Evolutionary conservation across 2,113 vertebrate species (phyloP).

Genomic region (Varanus komodoensis): DNA sequence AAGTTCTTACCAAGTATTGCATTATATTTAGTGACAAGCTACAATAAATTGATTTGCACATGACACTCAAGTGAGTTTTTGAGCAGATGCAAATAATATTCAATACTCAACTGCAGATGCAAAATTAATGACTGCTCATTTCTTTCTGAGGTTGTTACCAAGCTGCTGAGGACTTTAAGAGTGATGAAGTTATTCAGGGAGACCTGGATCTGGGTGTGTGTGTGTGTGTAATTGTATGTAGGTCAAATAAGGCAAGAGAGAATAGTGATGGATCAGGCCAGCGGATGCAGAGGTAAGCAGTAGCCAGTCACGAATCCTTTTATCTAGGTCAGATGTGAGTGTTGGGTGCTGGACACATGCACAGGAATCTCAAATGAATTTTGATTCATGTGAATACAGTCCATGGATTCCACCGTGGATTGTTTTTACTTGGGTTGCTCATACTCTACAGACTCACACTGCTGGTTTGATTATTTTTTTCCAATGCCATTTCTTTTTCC

Average conservation of each 20-base stretch:
- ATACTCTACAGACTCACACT: too few species aligned
- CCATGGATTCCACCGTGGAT: too few species aligned
- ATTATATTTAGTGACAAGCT: slow-evolving; percentile 9
- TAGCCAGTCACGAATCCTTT: background rate
- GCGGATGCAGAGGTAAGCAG: background rate
- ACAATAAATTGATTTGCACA: background rate
- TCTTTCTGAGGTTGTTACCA: background rate
- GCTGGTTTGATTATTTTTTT: too few species aligned
- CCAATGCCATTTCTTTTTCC: too few species aligned
- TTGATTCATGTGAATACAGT: too few species aligned
- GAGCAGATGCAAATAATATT: background rate
- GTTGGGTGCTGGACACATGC: too few species aligned
- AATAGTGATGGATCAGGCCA: background rate
- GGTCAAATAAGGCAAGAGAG: background rate
- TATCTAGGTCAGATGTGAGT: background rate
- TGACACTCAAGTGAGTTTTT: background rate
- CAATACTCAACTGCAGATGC: background rate
- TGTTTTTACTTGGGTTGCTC: too few species aligned
- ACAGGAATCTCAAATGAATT: too few species aligned
- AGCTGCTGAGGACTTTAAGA: too few species aligned
- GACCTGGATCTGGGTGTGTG: background rate
- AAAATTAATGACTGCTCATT: background rate
- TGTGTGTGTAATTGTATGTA: too few species aligned
- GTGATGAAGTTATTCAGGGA: background rate
- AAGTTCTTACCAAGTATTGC: background rate